Conservation (phyloP, 1,140 invertebrate genomes). For the Mactra quadrangularis region DNA sequence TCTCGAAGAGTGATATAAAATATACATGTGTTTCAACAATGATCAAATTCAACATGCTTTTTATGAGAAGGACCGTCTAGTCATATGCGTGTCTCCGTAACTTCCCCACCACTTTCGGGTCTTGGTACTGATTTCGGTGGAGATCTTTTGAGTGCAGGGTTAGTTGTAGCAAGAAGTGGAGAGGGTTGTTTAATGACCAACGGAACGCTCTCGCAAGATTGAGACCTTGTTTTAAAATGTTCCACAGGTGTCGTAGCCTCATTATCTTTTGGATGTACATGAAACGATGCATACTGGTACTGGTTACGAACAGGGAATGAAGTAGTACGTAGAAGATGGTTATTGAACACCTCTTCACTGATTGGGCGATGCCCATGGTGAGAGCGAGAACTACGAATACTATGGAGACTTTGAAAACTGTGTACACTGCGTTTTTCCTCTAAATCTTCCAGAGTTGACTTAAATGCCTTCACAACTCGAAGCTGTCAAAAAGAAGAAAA, state of each 20-base stretch:
- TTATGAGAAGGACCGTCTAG: constrained; percentile 23
- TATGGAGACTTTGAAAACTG: constrained; percentile 98
- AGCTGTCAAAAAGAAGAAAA: constrained; percentile 89
- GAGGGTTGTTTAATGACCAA: constrained; percentile 77
- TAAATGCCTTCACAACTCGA: constrained; percentile 99
- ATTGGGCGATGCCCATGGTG: constrained; percentile 90
- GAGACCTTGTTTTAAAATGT: constrained; percentile 75
- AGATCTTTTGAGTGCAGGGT: constrained; percentile 74
- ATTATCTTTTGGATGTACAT: constrained; percentile 42
- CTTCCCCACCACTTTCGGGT: constrained; percentile 64
- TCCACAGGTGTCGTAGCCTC: constrained; percentile 55
- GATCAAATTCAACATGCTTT: constrained; percentile 22
- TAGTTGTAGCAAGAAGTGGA: constrained; percentile 71
- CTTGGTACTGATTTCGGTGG: constrained; percentile 76
- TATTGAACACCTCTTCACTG: constrained; percentile 86
- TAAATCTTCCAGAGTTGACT: constrained; percentile 99
- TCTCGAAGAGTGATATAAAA: no score
- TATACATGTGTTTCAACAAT: constrained; percentile 15
- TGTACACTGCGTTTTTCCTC: constrained; percentile 98
- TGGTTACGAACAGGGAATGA: constrained; percentile 60
- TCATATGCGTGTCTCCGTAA: constrained; percentile 78
- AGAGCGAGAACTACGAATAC: constrained; percentile 93
- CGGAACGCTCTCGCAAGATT: constrained; percentile 80
- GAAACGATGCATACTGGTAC: constrained; percentile 54
- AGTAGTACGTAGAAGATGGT: constrained; percentile 65